Conservation (phyloP, 2,113 vertebrate species). For the Lamprotornis superbus region DNA sequence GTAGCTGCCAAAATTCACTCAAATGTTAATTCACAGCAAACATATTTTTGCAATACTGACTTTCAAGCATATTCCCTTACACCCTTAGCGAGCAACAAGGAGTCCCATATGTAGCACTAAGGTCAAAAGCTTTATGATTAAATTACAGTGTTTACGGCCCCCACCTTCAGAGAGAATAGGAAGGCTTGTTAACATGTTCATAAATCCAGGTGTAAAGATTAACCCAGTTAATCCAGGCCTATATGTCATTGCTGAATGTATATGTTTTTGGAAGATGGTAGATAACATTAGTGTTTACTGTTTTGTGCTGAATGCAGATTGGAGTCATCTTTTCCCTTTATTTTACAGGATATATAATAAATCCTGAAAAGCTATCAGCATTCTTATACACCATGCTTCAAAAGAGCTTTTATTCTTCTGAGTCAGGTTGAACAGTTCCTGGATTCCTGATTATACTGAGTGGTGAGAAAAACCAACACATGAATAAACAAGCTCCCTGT, state of each 20-base stretch:
- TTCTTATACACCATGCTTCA: not conserved
- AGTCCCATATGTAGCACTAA: not conserved
- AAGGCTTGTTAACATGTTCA: not conserved
- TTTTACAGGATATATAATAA: not conserved
- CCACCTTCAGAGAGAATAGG: not conserved
- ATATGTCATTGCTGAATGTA: not conserved
- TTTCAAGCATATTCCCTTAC: not conserved
- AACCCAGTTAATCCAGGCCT: not conserved
- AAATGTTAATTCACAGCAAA: not conserved
- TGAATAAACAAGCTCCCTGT: not conserved
- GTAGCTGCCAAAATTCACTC: not conserved
- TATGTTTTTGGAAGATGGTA: not conserved
- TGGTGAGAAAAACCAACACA: not conserved
- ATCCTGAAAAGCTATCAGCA: not conserved
- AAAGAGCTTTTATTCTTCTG: not conserved
- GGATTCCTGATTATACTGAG: not conserved
- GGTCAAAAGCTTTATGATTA: not conserved
- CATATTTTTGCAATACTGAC: not conserved
- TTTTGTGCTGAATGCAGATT: not conserved
- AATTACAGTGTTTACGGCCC: not conserved
- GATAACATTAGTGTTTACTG: not conserved
- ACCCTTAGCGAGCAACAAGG: not conserved
- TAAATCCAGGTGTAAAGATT: not conserved
- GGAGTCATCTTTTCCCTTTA: not conserved
- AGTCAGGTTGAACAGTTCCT: not conserved